Percentiles rank a stretch among this genome's conserved stretches.
Evolutionary conservation across 2,113 vertebrate species (phyloP).

Genomic region (Alethe castanea): DNA sequence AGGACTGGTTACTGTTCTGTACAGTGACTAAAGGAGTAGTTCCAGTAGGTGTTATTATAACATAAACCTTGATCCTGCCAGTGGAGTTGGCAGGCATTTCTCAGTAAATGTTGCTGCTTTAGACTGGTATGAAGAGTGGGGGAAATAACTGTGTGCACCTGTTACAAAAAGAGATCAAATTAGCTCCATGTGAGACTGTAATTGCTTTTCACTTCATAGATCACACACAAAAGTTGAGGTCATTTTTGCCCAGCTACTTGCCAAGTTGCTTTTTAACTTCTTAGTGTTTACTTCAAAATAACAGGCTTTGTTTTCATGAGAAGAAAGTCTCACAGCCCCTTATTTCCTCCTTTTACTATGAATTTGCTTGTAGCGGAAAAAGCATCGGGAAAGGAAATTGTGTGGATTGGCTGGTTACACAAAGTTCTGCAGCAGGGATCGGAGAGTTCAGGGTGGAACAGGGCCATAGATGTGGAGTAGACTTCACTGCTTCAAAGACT

Average conservation of each 20-base stretch:
- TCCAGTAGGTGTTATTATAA: not conserved
- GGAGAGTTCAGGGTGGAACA: not conserved
- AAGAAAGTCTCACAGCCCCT: not conserved
- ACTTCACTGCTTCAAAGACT: not conserved
- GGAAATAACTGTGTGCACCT: not conserved
- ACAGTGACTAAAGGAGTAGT: not conserved
- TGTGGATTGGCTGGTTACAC: not conserved
- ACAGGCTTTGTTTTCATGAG: conserved; percentile 1
- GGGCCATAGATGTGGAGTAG: not conserved
- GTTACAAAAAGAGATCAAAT: not conserved
- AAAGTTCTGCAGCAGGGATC: not conserved
- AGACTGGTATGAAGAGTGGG: not conserved
- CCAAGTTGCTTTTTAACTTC: not conserved
- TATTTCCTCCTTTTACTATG: conserved; percentile 37
- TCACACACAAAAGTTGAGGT: not conserved
- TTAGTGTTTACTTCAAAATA: not conserved
- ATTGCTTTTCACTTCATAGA: not conserved
- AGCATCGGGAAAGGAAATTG: conserved; percentile 1
- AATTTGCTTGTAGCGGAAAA: conserved; percentile 32
- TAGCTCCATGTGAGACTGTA: not conserved
- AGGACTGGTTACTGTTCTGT: not conserved
- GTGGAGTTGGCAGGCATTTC: not conserved
- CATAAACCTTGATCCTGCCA: not conserved
- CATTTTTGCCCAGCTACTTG: not conserved
- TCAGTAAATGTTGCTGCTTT: not conserved